These are phyloP conservation scores for Rhizoglyphus robini DNA, from an alignment of 1,140 invertebrate genomes.

Conservation along the genomic window DNA sequence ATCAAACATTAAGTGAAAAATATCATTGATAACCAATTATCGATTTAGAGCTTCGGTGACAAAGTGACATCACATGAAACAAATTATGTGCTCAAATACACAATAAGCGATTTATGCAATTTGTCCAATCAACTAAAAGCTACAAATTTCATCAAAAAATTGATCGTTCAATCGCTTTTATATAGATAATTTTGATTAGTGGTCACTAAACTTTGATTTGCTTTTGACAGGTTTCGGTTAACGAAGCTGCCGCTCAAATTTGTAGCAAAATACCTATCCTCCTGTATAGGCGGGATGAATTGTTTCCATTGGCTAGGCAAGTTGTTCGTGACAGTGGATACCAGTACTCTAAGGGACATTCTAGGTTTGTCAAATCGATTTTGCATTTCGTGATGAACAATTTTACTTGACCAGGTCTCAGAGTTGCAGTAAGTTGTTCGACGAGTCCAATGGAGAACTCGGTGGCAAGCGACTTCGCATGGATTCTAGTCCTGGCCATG, in stretches of 20 bases:
- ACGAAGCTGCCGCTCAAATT: conserved; percentile 91
- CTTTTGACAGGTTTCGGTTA: conserved; percentile 63
- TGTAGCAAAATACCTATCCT: conserved; percentile 75
- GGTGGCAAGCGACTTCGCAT: conserved; percentile 20
- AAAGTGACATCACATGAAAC: too few species aligned
- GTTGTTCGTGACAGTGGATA: conserved; percentile 85
- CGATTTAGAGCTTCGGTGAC: too few species aligned
- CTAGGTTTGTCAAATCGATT: conserved; percentile 39
- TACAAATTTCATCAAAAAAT: not conserved
- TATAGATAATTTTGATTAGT: not conserved
- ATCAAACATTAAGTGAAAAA: too few species aligned
- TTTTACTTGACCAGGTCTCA: conserved; percentile 23
- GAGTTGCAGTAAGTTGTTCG: conserved; percentile 19
- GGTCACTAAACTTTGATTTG: not conserved
- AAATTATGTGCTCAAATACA: too few species aligned
- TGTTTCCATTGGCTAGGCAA: conserved; percentile 84
- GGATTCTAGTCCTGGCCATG: conserved; percentile 5
- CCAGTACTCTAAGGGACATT: conserved; percentile 65
- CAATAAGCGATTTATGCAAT: too few species aligned
- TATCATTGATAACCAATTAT: too few species aligned
- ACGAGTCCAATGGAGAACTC: conserved; percentile 20
- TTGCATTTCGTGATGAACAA: not conserved
- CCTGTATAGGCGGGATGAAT: conserved; percentile 76
- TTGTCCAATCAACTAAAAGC: too few species aligned
- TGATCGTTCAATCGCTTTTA: not conserved